phyloP scores from a whole-genome alignment of 2,888 invertebrate species.

The Drosophila colorata region DNA sequence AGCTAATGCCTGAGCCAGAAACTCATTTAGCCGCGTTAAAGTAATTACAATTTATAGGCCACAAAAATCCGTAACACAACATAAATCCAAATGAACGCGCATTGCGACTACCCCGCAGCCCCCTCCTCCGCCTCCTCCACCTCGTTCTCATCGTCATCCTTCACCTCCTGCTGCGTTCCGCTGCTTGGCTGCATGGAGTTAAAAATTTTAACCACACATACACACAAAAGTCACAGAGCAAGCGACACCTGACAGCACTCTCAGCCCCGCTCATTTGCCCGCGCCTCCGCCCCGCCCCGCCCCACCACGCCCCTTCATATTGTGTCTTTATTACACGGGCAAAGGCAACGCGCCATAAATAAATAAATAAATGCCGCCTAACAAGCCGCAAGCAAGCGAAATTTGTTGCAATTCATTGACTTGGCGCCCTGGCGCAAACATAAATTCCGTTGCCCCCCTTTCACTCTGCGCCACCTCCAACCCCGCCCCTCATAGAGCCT shows the following conservation, averaged over 20 bases:
- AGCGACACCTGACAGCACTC: constrained; percentile 69
- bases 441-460: constrained; percentile 64
- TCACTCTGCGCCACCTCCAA: neutral
- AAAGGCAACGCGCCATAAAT: constrained; percentile 74
- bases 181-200: constrained; percentile 56
- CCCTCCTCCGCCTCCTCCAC: neutral
- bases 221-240: constrained; percentile 58
- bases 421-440: constrained; percentile 77
- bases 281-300: too few relatives aligned
- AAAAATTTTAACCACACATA: constrained; percentile 74
- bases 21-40: constrained; percentile 79
- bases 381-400: constrained; percentile 76
- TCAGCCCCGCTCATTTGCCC: neutral
- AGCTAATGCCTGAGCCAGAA: constrained; percentile 72
- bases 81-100: constrained; percentile 78
- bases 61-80: constrained; percentile 81
- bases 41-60: constrained; percentile 82
- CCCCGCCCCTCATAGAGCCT: constrained; percentile 21
- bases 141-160: neutral
- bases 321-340: constrained; percentile 75
- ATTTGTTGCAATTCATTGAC: constrained; percentile 84
- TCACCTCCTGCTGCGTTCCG: constrained; percentile 18
- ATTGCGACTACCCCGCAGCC: constrained; percentile 7
- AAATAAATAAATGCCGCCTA: constrained; percentile 79
- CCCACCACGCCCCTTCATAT: constrained; percentile 18